These are phyloP conservation scores for Liolophura sinensis DNA, from an alignment of 1,140 invertebrate species.

Conservation along the genomic window DNA sequence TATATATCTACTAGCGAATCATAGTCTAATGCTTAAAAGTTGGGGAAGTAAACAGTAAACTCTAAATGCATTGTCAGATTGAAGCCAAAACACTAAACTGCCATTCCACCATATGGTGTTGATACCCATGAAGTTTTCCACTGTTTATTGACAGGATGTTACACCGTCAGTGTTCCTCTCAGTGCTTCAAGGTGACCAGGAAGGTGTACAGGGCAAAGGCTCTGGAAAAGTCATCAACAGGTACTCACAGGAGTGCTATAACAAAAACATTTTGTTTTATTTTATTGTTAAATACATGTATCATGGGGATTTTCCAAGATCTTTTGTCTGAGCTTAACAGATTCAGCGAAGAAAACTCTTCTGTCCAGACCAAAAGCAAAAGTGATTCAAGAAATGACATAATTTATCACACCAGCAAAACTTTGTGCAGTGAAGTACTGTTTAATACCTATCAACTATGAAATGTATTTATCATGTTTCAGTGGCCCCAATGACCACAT, in stretches of 20 bases:
- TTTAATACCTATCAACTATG: neutral
- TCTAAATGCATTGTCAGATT: too few relatives aligned
- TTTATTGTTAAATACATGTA: neutral
- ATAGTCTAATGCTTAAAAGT: too few relatives aligned
- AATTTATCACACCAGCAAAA: too few relatives aligned
- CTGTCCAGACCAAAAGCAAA: too few relatives aligned
- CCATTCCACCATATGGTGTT: neutral
- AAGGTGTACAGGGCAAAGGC: conserved; percentile 58
- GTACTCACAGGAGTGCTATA: conserved; percentile 37
- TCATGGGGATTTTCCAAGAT: neutral
- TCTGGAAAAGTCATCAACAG: conserved; percentile 65
- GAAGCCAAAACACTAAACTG: too few relatives aligned
- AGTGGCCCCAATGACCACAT: conserved; percentile 67
- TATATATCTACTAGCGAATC: too few relatives aligned
- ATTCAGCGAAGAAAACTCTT: neutral
- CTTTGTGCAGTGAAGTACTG: too few relatives aligned
- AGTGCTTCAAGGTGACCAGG: conserved; percentile 63
- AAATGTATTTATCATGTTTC: conserved; percentile 22
- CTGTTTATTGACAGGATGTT: conserved; percentile 57
- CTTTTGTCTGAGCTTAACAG: neutral
- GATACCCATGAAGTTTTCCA: too few relatives aligned
- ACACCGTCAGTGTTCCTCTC: conserved; percentile 65
- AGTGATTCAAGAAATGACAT: too few relatives aligned
- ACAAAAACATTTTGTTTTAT: neutral
- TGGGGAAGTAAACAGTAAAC: too few relatives aligned